Evolutionary conservation across 2,888 invertebrate species (phyloP).

Genomic region (Lacanobia wlatinum): DNA sequence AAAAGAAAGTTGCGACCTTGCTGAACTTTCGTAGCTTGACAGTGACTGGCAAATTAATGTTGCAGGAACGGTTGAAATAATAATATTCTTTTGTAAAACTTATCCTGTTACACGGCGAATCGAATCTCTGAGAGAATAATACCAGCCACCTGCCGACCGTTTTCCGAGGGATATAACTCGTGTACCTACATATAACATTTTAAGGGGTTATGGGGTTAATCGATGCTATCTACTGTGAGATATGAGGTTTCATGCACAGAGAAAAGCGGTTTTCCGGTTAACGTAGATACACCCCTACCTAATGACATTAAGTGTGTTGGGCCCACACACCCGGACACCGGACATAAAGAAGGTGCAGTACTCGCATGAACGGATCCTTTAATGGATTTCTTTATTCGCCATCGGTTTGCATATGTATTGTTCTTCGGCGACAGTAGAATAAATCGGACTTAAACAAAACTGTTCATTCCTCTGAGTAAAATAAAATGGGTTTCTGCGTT

Average conservation of each 20-base stretch:
- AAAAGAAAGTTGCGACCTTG: constrained; percentile 1
- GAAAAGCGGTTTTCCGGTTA: constrained; percentile 21
- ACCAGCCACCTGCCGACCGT: constrained; percentile 19
- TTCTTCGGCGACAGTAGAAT: constrained; percentile 4
- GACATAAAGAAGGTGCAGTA: constrained; percentile 7
- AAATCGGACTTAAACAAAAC: neutral
- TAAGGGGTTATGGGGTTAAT: constrained; percentile 17
- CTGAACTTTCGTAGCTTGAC: constrained; percentile 16
- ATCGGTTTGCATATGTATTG: constrained; percentile 29
- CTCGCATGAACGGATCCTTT: constrained; percentile 1
- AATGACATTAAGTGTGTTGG: constrained; percentile 18
- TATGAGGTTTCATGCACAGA: constrained; percentile 13
- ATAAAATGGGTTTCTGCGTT: constrained; percentile 11
- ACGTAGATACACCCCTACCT: neutral
- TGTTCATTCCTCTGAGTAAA: neutral
- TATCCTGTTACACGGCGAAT: constrained; percentile 1
- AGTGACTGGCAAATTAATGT: constrained; percentile 15
- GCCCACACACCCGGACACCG: neutral
- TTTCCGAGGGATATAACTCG: constrained; percentile 18
- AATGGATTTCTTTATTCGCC: constrained; percentile 29
- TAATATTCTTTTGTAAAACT: constrained; percentile 9
- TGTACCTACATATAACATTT: constrained; percentile 19
- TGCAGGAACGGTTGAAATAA: constrained; percentile 4
- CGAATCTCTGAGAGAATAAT: constrained; percentile 11
- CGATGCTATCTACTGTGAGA: constrained; percentile 18